phyloP scores from a whole-genome alignment of 2,888 invertebrate species.

The Cryptus viduatorius region DNA sequence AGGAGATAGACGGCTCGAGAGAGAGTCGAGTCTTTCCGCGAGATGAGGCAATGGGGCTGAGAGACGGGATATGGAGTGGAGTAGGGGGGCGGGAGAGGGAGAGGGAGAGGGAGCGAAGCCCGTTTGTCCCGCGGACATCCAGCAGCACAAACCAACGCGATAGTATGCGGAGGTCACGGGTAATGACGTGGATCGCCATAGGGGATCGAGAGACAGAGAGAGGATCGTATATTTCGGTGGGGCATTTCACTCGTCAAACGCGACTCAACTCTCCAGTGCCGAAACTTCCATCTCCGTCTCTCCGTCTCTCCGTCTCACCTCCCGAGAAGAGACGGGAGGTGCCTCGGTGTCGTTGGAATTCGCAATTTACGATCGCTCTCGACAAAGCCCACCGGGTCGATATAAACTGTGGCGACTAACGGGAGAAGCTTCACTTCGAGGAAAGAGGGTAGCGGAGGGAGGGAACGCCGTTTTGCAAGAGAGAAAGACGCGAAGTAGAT shows the following conservation, averaged over 20 bases:
- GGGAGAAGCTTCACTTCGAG: slow-evolving; percentile 61
- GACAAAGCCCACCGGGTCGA: slow-evolving; percentile 68
- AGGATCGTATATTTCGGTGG: slow-evolving; percentile 67
- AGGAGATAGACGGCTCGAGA: slow-evolving; percentile 19
- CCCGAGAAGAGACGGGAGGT: slow-evolving; percentile 14
- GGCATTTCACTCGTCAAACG: slow-evolving; percentile 69
- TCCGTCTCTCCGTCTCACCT: no score
- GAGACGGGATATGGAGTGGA: no score
- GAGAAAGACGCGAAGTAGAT: not conserved
- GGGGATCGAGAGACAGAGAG: slow-evolving; percentile 42
- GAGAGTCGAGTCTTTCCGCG: slow-evolving; percentile 1
- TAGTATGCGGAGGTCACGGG: slow-evolving; percentile 75
- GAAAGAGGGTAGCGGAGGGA: not conserved
- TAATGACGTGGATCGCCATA: slow-evolving; percentile 76
- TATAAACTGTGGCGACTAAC: slow-evolving; percentile 71
- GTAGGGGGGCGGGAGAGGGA: not conserved
- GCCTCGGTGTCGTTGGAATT: slow-evolving; percentile 62
- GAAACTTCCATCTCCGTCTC: slow-evolving; percentile 25
- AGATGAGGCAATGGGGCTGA: slow-evolving; percentile 26
- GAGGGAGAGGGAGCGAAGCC: slow-evolving; percentile 7
- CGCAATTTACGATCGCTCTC: slow-evolving; percentile 69
- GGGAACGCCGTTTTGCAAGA: slow-evolving; percentile 6
- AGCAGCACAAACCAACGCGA: slow-evolving; percentile 45
- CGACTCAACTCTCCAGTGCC: slow-evolving; percentile 54
- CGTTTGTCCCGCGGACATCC: slow-evolving; percentile 55